These are phyloP conservation scores for Gari tellinella DNA, from an alignment of 2,888 invertebrate genomes.

Conservation along the genomic window DNA sequence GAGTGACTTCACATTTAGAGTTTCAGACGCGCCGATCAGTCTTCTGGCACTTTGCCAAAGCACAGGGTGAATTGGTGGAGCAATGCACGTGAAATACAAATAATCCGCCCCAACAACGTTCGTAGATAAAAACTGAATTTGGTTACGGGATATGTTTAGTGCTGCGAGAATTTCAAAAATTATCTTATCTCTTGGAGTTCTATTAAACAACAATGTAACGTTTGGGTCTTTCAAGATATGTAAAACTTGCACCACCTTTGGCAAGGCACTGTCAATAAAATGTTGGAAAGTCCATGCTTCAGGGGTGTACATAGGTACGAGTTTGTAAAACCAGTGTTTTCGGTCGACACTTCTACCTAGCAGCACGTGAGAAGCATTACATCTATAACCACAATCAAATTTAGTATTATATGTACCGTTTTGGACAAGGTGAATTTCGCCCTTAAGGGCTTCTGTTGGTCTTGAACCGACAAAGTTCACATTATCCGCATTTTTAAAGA, in stretches of 20 bases:
- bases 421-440: conserved; percentile 13
- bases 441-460: neutral
- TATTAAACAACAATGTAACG: conserved; percentile 12
- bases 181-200: conserved; percentile 17
- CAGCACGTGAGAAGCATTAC: neutral
- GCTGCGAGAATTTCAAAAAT: conserved; percentile 22
- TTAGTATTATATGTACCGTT: conserved; percentile 22
- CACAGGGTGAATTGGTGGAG: conserved; percentile 33
- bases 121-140: conserved; percentile 7
- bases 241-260: conserved; percentile 30
- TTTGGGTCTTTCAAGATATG: conserved; percentile 5
- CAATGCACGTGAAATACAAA: conserved; percentile 20
- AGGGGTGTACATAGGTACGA: conserved; percentile 21
- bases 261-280: conserved; percentile 31
- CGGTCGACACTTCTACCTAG: neutral
- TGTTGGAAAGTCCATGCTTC: conserved; percentile 36
- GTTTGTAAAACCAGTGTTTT: conserved; percentile 8
- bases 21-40: conserved; percentile 3
- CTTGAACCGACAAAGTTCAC: too few species aligned
- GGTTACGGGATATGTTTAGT: conserved; percentile 27
- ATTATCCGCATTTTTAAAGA: too few species aligned
- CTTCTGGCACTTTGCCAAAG: conserved; percentile 30
- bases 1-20: neutral
- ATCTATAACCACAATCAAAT: conserved; percentile 28
- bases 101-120: conserved; percentile 21